phyloP scores from a whole-genome alignment of 2,797 vertebrate genomes.

The Eulemur albifrons region DNA sequence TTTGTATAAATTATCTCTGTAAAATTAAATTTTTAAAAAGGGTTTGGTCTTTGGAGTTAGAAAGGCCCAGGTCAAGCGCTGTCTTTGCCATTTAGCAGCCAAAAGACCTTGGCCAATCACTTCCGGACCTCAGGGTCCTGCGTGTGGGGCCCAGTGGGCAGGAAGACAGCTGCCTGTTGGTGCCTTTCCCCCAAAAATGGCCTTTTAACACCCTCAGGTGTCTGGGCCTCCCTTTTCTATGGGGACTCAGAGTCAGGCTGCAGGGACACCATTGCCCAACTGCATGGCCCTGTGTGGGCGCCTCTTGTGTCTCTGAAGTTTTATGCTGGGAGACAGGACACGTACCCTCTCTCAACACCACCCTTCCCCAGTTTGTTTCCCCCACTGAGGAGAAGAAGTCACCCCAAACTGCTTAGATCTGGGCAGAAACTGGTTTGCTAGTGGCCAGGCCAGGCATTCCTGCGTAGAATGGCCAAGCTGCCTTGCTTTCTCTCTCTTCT shows the following conservation, averaged over 20 bases:
- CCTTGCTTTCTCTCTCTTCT: background rate
- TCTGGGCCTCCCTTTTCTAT: background rate
- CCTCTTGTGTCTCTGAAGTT: background rate
- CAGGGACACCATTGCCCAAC: accelerated
- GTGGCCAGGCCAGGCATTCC: too few relatives aligned
- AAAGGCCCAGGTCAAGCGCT: background rate
- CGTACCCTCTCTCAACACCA: background rate
- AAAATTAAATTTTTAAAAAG: background rate
- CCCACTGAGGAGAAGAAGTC: background rate
- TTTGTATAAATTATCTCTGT: background rate
- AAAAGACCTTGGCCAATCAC: background rate
- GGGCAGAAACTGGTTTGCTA: background rate
- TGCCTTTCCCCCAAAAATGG: accelerated
- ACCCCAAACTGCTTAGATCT: background rate
- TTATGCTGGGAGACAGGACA: accelerated
- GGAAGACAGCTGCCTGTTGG: accelerated
- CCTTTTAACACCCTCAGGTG: background rate
- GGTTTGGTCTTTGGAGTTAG: background rate
- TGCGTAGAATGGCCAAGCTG: accelerated
- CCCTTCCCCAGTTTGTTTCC: too few relatives aligned
- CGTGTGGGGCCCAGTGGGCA: accelerated
- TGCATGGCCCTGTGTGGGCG: accelerated
- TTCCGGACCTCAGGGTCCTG: background rate
- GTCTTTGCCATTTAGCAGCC: background rate
- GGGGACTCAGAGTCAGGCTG: background rate